These are phyloP conservation scores for Oncorhynchus mykiss DNA, from an alignment of 2,113 vertebrate genomes.

Conservation along the genomic window DNA sequence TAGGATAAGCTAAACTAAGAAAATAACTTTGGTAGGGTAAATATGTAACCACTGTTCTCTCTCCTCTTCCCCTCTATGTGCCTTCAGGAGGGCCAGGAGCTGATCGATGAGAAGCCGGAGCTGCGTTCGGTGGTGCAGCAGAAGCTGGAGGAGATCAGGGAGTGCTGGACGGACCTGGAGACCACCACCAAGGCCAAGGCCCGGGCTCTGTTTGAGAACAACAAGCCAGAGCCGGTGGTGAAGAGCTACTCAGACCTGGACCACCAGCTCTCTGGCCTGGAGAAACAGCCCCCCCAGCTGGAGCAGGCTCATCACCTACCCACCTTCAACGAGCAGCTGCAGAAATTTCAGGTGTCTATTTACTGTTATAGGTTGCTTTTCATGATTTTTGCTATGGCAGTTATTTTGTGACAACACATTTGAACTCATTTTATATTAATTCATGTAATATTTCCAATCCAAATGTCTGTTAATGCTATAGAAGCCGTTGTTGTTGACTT, in stretches of 20 bases:
- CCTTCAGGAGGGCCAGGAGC: constrained; percentile 83
- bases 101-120: constrained; percentile 86
- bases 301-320: constrained; percentile 84
- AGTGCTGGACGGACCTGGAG: constrained; percentile 87
- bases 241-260: constrained; percentile 85
- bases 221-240: constrained; percentile 82
- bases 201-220: constrained; percentile 88
- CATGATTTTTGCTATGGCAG: no score
- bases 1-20: no score
- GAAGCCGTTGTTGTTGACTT: background rate
- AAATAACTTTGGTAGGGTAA: background rate
- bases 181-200: constrained; percentile 87
- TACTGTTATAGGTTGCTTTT: no score
- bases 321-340: constrained; percentile 88
- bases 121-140: constrained; percentile 79
- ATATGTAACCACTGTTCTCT: background rate
- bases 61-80: background rate
- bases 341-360: constrained; percentile 84
- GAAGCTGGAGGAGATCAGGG: constrained; percentile 82
- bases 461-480: constrained; percentile 19
- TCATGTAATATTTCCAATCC: background rate
- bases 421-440: background rate
- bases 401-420: no score
- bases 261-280: constrained; percentile 77
- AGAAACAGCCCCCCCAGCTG: constrained; percentile 80